Evolutionary conservation across 2,888 invertebrate species (phyloP).

Genomic region (Caenorhabditis panamensis): DNA sequence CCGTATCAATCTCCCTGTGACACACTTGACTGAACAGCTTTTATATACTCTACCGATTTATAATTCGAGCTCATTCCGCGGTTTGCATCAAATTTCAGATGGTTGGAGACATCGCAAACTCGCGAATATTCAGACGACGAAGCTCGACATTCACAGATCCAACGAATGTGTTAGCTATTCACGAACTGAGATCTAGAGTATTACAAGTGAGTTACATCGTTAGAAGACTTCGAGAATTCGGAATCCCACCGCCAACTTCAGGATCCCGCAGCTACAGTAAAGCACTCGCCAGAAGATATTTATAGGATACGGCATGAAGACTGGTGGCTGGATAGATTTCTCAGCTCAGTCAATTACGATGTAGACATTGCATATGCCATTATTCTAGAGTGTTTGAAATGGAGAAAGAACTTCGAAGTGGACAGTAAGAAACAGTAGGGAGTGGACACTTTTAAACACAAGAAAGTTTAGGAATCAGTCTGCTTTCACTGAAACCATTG

Average conservation of each 20-base stretch:
- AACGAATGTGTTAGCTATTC: conserved; percentile 48
- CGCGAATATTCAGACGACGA: conserved; percentile 44
- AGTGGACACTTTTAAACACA: not conserved
- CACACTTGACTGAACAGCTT: conserved; percentile 1
- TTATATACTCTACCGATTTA: not conserved
- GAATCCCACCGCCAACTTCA: no score
- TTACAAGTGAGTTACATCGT: conserved; percentile 59
- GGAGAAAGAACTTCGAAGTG: conserved; percentile 73
- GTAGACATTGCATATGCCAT: conserved; percentile 75
- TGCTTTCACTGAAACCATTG: conserved; percentile 70
- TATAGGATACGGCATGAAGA: conserved; percentile 69
- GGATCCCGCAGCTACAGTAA: conserved; percentile 30
- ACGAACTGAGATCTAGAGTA: conserved; percentile 57
- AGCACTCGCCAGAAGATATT: conserved; percentile 58
- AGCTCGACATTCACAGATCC: conserved; percentile 60
- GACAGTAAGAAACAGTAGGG: conserved; percentile 63
- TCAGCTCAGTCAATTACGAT: conserved; percentile 69
- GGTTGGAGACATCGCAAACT: conserved; percentile 39
- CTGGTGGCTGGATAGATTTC: conserved; percentile 72
- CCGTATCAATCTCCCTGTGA: conserved; percentile 6
- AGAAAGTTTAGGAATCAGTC: conserved; percentile 69
- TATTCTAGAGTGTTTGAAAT: conserved; percentile 76
- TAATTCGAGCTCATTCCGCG: no score
- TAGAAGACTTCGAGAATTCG: no score
- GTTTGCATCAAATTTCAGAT: conserved; percentile 20